A percentile compares a stretch with the other conserved stretches of the same genome.
phyloP scores from a whole-genome alignment of 1,140 invertebrate species.

The Diabrotica undecimpunctata region DNA sequence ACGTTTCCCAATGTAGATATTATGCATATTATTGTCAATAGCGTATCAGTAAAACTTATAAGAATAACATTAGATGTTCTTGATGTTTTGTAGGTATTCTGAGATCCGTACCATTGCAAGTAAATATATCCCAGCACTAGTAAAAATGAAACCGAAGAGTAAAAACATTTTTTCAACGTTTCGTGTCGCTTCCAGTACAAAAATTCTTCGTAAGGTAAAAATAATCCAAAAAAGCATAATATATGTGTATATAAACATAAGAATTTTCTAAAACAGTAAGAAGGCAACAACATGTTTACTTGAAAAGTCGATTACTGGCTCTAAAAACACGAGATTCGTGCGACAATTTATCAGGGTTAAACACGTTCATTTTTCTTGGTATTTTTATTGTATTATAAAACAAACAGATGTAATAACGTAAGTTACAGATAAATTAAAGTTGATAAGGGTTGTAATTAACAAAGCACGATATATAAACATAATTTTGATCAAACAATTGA shows the following conservation, averaged over 20 bases:
- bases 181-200: background rate
- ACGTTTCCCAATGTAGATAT: constrained; percentile 12
- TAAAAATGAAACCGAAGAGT: constrained; percentile 5
- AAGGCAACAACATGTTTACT: background rate
- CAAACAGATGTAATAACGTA: too few species aligned
- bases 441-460: too few species aligned
- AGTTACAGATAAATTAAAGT: too few species aligned
- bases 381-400: too few species aligned
- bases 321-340: too few species aligned
- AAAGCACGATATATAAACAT: too few species aligned
- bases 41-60: background rate
- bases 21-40: constrained; percentile 8
- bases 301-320: too few species aligned
- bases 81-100: constrained; percentile 1
- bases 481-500: too few species aligned
- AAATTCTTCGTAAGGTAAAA: constrained; percentile 6
- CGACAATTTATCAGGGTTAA: too few species aligned
- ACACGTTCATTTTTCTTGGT: too few species aligned
- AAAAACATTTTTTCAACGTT: constrained; percentile 11
- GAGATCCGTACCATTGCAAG: background rate
- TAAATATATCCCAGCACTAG: constrained; percentile 1
- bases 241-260: constrained; percentile 1
- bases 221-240: constrained; percentile 6
- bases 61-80: constrained; percentile 14
- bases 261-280: constrained; percentile 5